Conservation (phyloP, 2,113 vertebrate genomes). For the Lagopus leucura region DNA sequence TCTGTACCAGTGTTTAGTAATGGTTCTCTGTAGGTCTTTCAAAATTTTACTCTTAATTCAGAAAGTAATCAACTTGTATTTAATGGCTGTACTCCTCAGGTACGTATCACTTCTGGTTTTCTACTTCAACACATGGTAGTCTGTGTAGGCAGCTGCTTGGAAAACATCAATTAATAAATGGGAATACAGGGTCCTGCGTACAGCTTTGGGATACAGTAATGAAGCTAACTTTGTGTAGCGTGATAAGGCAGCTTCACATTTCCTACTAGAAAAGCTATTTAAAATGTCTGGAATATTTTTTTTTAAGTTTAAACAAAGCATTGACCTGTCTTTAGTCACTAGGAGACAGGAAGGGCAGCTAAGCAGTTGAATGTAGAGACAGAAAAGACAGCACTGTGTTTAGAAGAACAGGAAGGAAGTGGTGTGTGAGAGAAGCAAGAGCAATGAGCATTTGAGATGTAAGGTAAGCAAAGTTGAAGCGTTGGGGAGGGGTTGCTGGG, state of each 20-base stretch:
- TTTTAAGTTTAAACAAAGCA: not conserved
- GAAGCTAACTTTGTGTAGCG: not conserved
- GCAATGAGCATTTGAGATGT: not conserved
- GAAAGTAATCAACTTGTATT: not conserved
- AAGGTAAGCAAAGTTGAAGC: not conserved
- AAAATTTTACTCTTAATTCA: not conserved
- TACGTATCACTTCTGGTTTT: not conserved
- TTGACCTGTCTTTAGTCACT: not conserved
- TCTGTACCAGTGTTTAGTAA: not conserved
- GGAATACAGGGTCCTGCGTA: not conserved
- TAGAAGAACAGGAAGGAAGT: constrained; percentile 38
- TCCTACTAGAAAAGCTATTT: not conserved
- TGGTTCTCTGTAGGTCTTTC: not conserved
- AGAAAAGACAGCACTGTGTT: not conserved
- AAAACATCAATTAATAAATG: not conserved
- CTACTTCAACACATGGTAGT: not conserved
- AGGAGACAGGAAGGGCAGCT: not conserved
- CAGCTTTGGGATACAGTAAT: not conserved
- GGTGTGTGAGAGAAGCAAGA: not conserved
- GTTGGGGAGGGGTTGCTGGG: not conserved
- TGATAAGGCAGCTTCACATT: not conserved
- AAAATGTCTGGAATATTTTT: not conserved
- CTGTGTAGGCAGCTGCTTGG: not conserved
- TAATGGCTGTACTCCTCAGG: not conserved
- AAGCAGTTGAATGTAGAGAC: not conserved